Evolutionary conservation across 2,797 vertebrate genomes (phyloP).

Genomic region (Onychomys leucogaster): DNA sequence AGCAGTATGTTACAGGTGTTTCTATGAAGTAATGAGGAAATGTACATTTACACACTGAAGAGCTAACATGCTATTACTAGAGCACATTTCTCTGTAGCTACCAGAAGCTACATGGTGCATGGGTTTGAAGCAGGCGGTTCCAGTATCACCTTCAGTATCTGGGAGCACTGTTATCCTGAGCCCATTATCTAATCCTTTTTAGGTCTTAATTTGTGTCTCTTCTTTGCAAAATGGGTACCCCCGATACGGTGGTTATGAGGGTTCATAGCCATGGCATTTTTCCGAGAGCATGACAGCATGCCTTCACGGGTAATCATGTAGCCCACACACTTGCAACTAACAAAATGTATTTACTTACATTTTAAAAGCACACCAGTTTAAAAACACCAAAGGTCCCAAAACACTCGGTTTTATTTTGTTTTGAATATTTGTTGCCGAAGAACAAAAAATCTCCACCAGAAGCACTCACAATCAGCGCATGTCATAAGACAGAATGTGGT

Average conservation of each 20-base stretch:
- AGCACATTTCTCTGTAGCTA: conserved; percentile 14
- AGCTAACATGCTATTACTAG: not conserved
- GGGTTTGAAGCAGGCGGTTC: not conserved
- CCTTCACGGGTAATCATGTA: not conserved
- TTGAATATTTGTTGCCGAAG: conserved; percentile 53
- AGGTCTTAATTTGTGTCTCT: not conserved
- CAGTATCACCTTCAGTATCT: not conserved
- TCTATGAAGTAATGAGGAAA: conserved; percentile 48
- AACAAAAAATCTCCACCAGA: conserved; percentile 59
- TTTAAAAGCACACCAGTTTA: not conserved
- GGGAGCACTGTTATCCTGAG: not conserved
- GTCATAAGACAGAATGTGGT: conserved; percentile 6
- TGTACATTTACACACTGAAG: not conserved
- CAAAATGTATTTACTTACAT: conserved; percentile 1
- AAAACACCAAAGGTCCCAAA: not conserved
- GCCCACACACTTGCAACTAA: not conserved
- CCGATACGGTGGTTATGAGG: not conserved
- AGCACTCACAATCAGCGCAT: not conserved
- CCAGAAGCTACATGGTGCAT: not conserved
- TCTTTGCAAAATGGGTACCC: not conserved
- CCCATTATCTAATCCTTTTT: not conserved
- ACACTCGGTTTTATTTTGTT: conserved; percentile 43
- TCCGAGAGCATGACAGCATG: not conserved
- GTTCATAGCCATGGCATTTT: not conserved
- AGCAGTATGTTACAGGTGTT: conserved; percentile 13